Evolutionary conservation across 2,113 vertebrate genomes (phyloP), one percentile per base, ranked within the genome.

Genomic region (human (Homo sapiens)): DNA sequence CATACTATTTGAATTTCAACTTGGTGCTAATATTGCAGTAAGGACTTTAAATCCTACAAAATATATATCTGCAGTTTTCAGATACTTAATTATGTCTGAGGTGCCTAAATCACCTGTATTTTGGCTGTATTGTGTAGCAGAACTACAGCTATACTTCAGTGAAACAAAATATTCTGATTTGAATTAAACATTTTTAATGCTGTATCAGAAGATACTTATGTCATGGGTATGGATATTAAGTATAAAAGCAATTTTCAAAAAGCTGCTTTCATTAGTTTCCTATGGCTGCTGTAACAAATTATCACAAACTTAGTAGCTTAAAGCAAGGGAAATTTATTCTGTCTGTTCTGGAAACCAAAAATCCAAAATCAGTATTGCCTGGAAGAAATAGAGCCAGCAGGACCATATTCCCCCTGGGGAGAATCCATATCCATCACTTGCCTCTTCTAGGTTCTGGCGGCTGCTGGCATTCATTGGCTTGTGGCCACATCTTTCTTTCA

Each of bases 401-500:
- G 30, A 45, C 7, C 2, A 0, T 0, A 25, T 0, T 35, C 35
- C 11, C 16, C 17, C 13, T 35, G 14, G 2, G 12, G 2, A 38
- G 11, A n/a, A 64, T 30, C 61, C 61, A 3, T 64, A 43, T 70
- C 45, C 2, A 6, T n/a, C 20, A 4, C 23, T 68, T 38, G 45
- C 3, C 20, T 55, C 9, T 22, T 72, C 20, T 25, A 1, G 20
- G 5, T 92, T 72, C 3, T 8, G 3, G 27, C 1, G 0, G 35
- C 45, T 12, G 2, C 22, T 10, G 55, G 5, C 27, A 48, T 48
- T 72, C 12, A 9, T 59, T 89, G 27, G 1, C 38, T 20, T 55
- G n/a, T 48, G n/a, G 38, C 16, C 35, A 0, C 1, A 16, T 64
- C 25, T 35, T 18, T 55, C n/a, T 70, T 32, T 78, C 30, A 92